phyloP scores from a whole-genome alignment of 2,113 vertebrate species.

The Hippocampus zosterae region DNA sequence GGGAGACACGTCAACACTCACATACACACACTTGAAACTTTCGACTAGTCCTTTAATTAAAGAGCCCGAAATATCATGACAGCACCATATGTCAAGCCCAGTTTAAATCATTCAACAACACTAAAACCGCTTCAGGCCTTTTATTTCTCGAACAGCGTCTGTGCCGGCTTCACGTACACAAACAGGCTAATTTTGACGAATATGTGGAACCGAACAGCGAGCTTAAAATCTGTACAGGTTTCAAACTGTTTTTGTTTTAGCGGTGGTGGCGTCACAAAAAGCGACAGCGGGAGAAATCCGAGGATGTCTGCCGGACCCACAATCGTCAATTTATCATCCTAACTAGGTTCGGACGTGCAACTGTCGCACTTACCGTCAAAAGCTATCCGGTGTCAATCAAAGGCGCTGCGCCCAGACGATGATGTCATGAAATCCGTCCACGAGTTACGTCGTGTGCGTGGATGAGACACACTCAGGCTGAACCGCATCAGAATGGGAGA shows the following conservation, averaged over 20 bases:
- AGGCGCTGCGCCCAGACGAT: background rate
- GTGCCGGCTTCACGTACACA: constrained; percentile 6
- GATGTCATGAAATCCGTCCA: constrained; percentile 19
- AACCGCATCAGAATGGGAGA: constrained; percentile 27
- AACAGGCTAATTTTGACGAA: background rate
- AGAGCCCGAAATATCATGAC: background rate
- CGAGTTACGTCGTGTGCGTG: constrained; percentile 3
- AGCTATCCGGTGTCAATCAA: constrained; percentile 13
- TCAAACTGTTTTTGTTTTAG: background rate
- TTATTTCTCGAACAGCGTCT: constrained; percentile 57
- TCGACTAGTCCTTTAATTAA: constrained; percentile 1
- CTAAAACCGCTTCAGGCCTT: constrained; percentile 25
- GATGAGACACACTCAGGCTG: constrained; percentile 41
- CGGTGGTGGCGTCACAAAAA: background rate
- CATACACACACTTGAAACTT: constrained; percentile 38
- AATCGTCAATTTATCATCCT: background rate
- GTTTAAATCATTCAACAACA: constrained; percentile 45
- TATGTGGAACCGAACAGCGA: background rate
- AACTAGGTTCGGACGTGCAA: constrained; percentile 9
- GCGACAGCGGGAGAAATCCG: background rate
- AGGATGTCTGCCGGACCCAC: background rate
- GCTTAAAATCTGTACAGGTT: background rate
- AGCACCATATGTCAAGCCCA: background rate
- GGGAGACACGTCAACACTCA: constrained; percentile 52
- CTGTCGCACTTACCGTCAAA: constrained; percentile 39